These are phyloP conservation scores for Chloebia gouldiae DNA, from an alignment of 2,113 vertebrate genomes.

Conservation along the genomic window DNA sequence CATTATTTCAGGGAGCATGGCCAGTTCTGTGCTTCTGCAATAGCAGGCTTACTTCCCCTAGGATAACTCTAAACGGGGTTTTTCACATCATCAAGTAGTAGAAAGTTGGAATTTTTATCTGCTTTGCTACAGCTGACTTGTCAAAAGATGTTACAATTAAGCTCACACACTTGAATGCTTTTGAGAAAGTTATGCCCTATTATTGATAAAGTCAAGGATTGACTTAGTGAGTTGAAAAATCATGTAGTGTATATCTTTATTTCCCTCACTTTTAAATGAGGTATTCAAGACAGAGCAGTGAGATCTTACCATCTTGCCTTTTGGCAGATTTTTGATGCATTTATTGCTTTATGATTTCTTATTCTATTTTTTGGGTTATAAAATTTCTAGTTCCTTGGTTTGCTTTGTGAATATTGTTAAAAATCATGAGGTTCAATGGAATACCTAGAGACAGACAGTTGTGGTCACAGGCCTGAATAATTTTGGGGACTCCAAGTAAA, in stretches of 20 bases:
- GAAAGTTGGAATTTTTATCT: neutral
- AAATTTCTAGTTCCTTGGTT: neutral
- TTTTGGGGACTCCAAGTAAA: neutral
- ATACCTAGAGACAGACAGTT: neutral
- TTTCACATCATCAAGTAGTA: neutral
- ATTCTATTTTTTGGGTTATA: neutral
- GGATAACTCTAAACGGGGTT: neutral
- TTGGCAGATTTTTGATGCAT: neutral
- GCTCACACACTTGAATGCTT: neutral
- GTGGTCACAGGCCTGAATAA: accelerated
- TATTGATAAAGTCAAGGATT: neutral
- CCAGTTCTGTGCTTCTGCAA: neutral
- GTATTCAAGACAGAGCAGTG: neutral
- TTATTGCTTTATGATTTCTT: neutral
- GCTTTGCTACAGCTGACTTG: neutral
- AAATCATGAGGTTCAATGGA: neutral
- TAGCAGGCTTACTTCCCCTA: accelerated
- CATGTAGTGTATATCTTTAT: neutral
- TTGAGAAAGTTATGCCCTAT: neutral
- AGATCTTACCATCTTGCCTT: neutral
- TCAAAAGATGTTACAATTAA: neutral
- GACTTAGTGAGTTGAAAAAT: neutral
- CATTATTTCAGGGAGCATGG: neutral
- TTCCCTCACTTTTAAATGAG: neutral
- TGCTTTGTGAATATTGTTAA: neutral